Evolutionary conservation across 2,888 invertebrate species (phyloP).

Genomic region (Spilarctia lutea): DNA sequence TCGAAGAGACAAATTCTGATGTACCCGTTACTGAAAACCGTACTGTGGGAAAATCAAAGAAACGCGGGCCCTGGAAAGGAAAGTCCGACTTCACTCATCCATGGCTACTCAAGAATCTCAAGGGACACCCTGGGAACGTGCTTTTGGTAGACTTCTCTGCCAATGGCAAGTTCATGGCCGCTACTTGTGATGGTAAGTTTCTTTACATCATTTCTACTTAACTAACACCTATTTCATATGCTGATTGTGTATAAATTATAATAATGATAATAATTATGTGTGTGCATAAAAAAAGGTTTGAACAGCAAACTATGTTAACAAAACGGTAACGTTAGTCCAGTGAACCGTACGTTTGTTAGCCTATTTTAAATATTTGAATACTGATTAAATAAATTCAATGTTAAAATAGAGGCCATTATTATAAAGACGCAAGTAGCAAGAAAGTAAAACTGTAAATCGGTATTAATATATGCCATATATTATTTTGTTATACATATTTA

Average conservation of each 20-base stretch:
- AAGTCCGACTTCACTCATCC: conserved; percentile 88
- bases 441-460: conserved; percentile 34
- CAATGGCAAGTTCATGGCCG: conserved; percentile 94
- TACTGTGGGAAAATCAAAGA: conserved; percentile 81
- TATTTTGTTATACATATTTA: not conserved
- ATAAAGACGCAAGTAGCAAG: conserved; percentile 31
- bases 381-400: conserved; percentile 33
- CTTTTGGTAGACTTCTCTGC: conserved; percentile 93
- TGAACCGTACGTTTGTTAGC: conserved; percentile 20
- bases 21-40: conserved; percentile 64
- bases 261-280: conserved; percentile 23
- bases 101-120: conserved; percentile 93
- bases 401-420: conserved; percentile 43
- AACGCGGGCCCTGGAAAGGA: conserved; percentile 80
- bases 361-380: conserved; percentile 36
- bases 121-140: conserved; percentile 92
- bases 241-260: conserved; percentile 28
- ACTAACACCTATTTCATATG: conserved; percentile 31
- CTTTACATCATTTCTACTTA: conserved; percentile 19
- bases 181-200: conserved; percentile 93
- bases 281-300: conserved; percentile 12
- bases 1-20: conserved; percentile 70
- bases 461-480: not conserved
- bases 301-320: conserved; percentile 16
- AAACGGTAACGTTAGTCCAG: conserved; percentile 26